Conservation (phyloP, 2,888 invertebrate genomes). For the Pristionchus entomophagus region DNA sequence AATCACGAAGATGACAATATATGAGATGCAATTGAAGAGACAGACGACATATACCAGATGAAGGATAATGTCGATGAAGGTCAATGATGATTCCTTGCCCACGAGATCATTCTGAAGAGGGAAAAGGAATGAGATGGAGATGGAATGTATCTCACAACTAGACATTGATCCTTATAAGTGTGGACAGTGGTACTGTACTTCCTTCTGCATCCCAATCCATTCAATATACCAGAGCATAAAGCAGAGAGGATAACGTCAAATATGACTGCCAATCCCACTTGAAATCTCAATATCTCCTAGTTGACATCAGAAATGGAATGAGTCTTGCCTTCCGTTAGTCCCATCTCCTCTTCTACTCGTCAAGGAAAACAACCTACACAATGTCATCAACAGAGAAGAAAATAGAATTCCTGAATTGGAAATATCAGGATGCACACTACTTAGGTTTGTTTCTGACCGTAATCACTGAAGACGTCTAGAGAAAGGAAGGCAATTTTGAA, state of each 20-base stretch:
- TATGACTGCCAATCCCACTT: not conserved
- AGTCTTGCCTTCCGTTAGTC: not conserved
- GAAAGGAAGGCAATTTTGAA: not conserved
- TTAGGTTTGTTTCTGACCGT: not conserved
- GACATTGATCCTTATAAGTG: not conserved
- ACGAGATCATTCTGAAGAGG: not conserved
- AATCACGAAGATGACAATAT: not conserved
- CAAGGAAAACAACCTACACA: not conserved
- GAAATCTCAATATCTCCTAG: not conserved
- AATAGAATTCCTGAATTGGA: not conserved
- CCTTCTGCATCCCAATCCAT: not conserved
- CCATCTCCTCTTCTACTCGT: not conserved
- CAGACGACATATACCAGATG: not conserved
- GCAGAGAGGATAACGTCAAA: not conserved
- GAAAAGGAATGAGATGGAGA: not conserved
- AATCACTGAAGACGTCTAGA: not conserved
- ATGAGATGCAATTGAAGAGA: not conserved
- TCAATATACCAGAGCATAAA: not conserved
- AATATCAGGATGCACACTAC: not conserved
- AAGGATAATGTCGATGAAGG: not conserved
- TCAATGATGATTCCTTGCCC: not conserved
- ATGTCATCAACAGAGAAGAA: not conserved
- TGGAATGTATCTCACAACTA: not conserved
- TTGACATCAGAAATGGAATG: not conserved
- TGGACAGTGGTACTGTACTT: not conserved